These are phyloP conservation scores for Drosophila parabipectinata DNA, from an alignment of 1,140 invertebrate species.

Conservation along the genomic window DNA sequence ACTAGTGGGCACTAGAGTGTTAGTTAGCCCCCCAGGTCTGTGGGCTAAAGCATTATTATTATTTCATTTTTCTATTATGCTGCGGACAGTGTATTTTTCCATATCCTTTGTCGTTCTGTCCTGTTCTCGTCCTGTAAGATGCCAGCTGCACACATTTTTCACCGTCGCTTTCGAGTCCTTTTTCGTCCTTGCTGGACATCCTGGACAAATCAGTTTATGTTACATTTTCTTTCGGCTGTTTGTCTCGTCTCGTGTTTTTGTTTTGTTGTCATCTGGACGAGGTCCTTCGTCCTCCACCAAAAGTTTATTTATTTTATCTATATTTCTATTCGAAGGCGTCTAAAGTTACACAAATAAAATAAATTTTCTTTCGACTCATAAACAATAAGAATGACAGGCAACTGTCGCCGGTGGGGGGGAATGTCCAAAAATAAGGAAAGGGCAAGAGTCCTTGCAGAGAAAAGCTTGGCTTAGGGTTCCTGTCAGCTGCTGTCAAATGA, in stretches of 20 bases:
- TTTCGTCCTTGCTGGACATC: background rate
- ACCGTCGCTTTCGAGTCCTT: slow-evolving; percentile 29
- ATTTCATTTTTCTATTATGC: slow-evolving; percentile 50
- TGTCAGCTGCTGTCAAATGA: slow-evolving; percentile 14
- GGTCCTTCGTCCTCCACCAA: background rate
- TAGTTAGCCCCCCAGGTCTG: background rate
- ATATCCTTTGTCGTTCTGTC: slow-evolving; percentile 25
- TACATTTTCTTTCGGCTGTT: slow-evolving; percentile 44
- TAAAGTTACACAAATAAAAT: slow-evolving; percentile 53
- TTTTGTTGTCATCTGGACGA: slow-evolving; percentile 6
- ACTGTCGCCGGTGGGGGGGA: slow-evolving; percentile 3
- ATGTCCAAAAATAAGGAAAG: background rate
- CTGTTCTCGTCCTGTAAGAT: slow-evolving; percentile 36
- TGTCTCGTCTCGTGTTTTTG: slow-evolving; percentile 8
- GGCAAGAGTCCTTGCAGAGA: background rate
- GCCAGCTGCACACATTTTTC: slow-evolving; percentile 55
- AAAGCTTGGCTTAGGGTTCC: slow-evolving; percentile 8
- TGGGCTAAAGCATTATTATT: slow-evolving; percentile 45
- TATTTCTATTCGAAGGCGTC: slow-evolving; percentile 29
- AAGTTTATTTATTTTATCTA: slow-evolving; percentile 19
- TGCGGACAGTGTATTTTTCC: slow-evolving; percentile 21
- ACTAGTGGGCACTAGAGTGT: slow-evolving; percentile 16
- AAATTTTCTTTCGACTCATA: slow-evolving; percentile 50
- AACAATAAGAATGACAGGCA: slow-evolving; percentile 47
- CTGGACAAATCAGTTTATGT: slow-evolving; percentile 46